phyloP scores from a whole-genome alignment of 1,140 invertebrate species.

The Meloidogyne chitwoodi region DNA sequence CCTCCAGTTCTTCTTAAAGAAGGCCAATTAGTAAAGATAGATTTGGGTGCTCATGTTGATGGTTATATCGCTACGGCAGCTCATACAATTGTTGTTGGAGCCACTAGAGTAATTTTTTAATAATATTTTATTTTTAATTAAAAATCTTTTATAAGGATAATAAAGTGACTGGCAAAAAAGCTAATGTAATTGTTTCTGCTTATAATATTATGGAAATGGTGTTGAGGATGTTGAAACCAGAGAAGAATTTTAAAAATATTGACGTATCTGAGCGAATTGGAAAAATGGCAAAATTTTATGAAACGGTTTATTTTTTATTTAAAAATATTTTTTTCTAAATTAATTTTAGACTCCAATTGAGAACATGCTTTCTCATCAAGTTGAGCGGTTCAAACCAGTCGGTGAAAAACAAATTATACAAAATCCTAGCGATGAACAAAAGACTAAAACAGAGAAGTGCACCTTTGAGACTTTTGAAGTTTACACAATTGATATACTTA shows the following conservation, averaged over 20 bases:
- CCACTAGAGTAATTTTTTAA: conserved; percentile 63
- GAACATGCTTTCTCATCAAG: conserved; percentile 88
- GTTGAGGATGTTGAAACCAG: conserved; percentile 81
- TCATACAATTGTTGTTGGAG: conserved; percentile 86
- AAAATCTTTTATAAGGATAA: conserved; percentile 42
- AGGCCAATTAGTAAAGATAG: conserved; percentile 96
- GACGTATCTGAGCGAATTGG: conserved; percentile 76
- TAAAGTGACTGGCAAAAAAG: conserved; percentile 74
- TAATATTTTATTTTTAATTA: conserved; percentile 7
- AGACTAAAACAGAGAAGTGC: conserved; percentile 92
- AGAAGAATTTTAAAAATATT: conserved; percentile 71
- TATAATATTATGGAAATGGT: conserved; percentile 90
- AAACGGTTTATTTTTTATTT: neutral
- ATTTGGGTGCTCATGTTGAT: conserved; percentile 95
- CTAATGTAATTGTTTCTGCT: conserved; percentile 90
- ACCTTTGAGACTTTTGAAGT: conserved; percentile 94
- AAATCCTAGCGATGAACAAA: conserved; percentile 91
- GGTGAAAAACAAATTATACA: conserved; percentile 98
- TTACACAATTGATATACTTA: conserved; percentile 93
- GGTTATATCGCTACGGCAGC: conserved; percentile 97
- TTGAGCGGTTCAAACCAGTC: conserved; percentile 80
- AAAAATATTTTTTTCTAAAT: neutral
- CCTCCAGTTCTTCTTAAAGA: conserved; percentile 79
- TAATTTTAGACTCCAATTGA: conserved; percentile 78
- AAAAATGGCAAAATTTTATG: conserved; percentile 78